A percentile compares a stretch with the other conserved stretches of the same genome.
Evolutionary conservation across 37 sponge, comb jelly and placozoan genomes (phyloP).

Genomic region (Dysidea cf. avara): DNA sequence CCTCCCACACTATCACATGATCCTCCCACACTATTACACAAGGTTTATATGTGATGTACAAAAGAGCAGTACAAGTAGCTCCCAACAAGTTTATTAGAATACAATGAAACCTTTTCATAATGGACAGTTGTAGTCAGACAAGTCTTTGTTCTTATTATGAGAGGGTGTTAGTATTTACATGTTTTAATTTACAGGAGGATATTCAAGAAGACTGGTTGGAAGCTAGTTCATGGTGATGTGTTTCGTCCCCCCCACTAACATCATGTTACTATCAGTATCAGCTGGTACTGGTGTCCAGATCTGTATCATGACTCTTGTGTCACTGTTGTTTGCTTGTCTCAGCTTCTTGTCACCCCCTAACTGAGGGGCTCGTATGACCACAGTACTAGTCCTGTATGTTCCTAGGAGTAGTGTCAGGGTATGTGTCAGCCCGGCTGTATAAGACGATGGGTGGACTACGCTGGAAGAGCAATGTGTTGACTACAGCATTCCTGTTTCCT

Average conservation of each 20-base stretch:
- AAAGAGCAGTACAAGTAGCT: too few species aligned
- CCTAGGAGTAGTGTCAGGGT: conserved; percentile 85
- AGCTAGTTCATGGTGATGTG: conserved; percentile 99
- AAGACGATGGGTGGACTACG: conserved; percentile 95
- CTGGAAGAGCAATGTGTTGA: conserved; percentile 89
- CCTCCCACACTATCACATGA: too few species aligned
- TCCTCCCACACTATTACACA: too few species aligned
- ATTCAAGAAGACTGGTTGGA: conserved; percentile 99
- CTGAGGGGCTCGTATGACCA: conserved; percentile 90
- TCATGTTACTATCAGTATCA: conserved; percentile 90
- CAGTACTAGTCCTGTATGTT: conserved; percentile 90
- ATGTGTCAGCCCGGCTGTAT: conserved; percentile 92
- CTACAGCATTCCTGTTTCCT: conserved; percentile 79
- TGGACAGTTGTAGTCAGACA: too few species aligned
- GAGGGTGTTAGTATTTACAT: too few species aligned
- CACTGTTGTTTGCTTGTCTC: conserved; percentile 91
- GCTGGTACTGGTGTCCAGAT: conserved; percentile 91
- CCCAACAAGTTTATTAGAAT: too few species aligned
- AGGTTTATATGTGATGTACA: too few species aligned
- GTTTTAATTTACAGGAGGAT: conserved; percentile 91
- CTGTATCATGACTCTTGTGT: conserved; percentile 69
- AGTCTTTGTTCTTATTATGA: too few species aligned
- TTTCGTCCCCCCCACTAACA: conserved; percentile 91
- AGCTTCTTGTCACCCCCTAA: conserved; percentile 98
- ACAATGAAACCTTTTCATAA: too few species aligned